phyloP scores from a whole-genome alignment of 2,113 vertebrate species.

The Paracanthobrama guichenoti region DNA sequence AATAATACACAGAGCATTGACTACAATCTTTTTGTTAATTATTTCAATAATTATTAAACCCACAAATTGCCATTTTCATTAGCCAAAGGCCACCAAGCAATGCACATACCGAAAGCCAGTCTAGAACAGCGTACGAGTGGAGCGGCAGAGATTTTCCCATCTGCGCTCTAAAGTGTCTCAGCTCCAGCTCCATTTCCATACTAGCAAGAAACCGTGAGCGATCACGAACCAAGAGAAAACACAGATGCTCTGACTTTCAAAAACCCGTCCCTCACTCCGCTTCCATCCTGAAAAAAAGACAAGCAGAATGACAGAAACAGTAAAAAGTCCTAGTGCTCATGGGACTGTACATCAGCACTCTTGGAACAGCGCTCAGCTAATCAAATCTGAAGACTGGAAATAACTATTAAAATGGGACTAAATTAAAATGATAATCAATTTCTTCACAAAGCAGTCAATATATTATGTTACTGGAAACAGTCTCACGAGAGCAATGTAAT shows the following conservation, averaged over 20 bases:
- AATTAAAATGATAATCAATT: slow-evolving; percentile 21
- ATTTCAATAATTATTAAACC: background rate
- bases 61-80: background rate
- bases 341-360: background rate
- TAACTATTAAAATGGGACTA: background rate
- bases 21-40: background rate
- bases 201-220: background rate
- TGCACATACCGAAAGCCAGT: background rate
- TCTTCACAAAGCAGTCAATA: background rate
- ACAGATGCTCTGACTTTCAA: slow-evolving; percentile 12
- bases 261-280: background rate
- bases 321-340: background rate
- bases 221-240: background rate
- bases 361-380: too few species aligned
- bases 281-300: background rate
- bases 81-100: background rate
- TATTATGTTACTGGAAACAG: background rate
- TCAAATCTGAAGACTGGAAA: background rate
- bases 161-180: background rate
- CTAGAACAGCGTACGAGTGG: background rate
- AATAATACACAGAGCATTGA: background rate
- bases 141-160: background rate
- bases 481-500: background rate
- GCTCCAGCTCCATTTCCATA: background rate
- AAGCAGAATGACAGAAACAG: background rate